Conservation (phyloP, 1,140 invertebrate genomes). For the Apolygus lucorum region DNA sequence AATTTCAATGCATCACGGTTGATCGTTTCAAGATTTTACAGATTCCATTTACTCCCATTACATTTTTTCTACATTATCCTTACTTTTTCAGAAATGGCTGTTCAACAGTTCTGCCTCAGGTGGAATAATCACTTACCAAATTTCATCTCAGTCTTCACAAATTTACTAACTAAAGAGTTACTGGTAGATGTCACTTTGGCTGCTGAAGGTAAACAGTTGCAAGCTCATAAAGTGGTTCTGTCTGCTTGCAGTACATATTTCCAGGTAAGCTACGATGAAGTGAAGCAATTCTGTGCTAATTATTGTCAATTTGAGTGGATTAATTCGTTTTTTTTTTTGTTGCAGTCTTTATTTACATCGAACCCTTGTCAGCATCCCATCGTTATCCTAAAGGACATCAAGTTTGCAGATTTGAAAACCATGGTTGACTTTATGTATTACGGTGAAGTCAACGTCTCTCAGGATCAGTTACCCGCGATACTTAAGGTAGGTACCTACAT, state of each 20-base stretch:
- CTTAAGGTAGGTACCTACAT: slow-evolving; percentile 63
- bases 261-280: slow-evolving; percentile 50
- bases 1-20: no score
- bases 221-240: slow-evolving; percentile 76
- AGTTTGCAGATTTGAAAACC: slow-evolving; percentile 72
- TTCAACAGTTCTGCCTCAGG: slow-evolving; percentile 75
- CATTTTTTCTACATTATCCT: no score
- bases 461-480: slow-evolving; percentile 75
- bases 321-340: slow-evolving; percentile 27
- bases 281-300: no score
- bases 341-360: slow-evolving; percentile 62
- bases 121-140: slow-evolving; percentile 88
- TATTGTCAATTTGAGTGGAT: background rate
- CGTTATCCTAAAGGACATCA: slow-evolving; percentile 81
- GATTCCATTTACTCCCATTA: no score
- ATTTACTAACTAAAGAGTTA: slow-evolving; percentile 66
- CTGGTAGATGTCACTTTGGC: slow-evolving; percentile 80
- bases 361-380: slow-evolving; percentile 86
- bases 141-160: slow-evolving; percentile 76
- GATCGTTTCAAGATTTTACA: no score
- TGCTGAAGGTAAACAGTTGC: slow-evolving; percentile 70
- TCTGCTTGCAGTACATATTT: slow-evolving; percentile 82
- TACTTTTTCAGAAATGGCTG: slow-evolving; percentile 38
- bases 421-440: slow-evolving; percentile 90
- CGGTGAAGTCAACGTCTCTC: slow-evolving; percentile 81